These are phyloP conservation scores for Heliconius eleuchia DNA, from an alignment of 1,140 invertebrate genomes.

Conservation along the genomic window DNA sequence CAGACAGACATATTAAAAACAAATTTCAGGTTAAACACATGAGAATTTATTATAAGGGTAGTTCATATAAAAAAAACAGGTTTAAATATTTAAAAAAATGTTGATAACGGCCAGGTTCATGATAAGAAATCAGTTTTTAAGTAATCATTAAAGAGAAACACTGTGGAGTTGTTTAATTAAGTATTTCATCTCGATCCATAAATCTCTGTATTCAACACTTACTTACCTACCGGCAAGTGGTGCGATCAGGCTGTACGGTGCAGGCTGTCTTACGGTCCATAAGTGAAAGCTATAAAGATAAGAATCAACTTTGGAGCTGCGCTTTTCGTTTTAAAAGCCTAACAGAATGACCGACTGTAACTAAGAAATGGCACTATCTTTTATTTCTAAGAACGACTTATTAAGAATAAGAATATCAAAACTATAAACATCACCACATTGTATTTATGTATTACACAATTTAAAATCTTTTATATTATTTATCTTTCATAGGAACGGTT, in stretches of 20 bases:
- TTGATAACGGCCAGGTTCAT: conserved; percentile 30
- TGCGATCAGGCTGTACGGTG: conserved; percentile 41
- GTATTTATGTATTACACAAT: conserved; percentile 10
- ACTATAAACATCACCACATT: not conserved
- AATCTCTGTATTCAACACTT: conserved; percentile 66
- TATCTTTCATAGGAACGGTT: too few species aligned
- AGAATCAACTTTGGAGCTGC: conserved; percentile 46
- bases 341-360: conserved; percentile 11
- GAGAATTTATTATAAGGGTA: not conserved
- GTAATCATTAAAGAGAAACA: conserved; percentile 55
- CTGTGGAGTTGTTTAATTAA: conserved; percentile 71
- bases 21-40: not conserved
- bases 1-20: too few species aligned
- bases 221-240: conserved; percentile 36
- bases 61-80: not conserved
- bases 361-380: conserved; percentile 18
- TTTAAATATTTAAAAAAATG: not conserved
- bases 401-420: not conserved
- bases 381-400: not conserved
- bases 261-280: conserved; percentile 43
- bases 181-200: conserved; percentile 71
- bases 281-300: conserved; percentile 56
- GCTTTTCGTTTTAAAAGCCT: conserved; percentile 35
- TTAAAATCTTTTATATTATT: too few species aligned
- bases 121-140: conserved; percentile 56